Evolutionary conservation across 2,113 vertebrate species (phyloP).

Genomic region (Pyxicephalus adspersus): DNA sequence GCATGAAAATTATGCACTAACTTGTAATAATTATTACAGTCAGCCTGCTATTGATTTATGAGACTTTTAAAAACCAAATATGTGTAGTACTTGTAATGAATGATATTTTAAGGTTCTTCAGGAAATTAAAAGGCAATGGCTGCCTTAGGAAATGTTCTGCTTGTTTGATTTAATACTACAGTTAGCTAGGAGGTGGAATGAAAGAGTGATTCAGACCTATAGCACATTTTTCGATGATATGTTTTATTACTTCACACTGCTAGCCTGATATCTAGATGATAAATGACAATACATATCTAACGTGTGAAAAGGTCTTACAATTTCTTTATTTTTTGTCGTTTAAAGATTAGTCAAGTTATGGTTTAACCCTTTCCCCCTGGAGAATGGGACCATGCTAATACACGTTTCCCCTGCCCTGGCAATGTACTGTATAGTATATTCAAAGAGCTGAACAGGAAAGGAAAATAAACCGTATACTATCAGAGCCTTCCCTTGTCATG

Average conservation of each 20-base stretch:
- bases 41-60: conserved; percentile 99
- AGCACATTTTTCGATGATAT: conserved; percentile 99
- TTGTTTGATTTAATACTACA: conserved; percentile 99
- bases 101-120: conserved; percentile 99
- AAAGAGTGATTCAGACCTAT: conserved; percentile 99
- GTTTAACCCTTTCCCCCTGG: conserved; percentile 80
- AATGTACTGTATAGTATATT: neutral
- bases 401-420: neutral
- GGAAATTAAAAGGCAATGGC: conserved; percentile 99
- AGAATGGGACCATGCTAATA: conserved; percentile 1
- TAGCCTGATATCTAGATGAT: conserved; percentile 97
- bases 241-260: conserved; percentile 99
- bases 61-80: conserved; percentile 99
- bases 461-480: neutral
- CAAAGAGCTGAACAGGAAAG: neutral
- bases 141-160: conserved; percentile 99
- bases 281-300: conserved; percentile 94
- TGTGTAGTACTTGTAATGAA: conserved; percentile 99
- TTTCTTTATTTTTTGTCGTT: conserved; percentile 87
- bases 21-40: conserved; percentile 99
- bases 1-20: conserved; percentile 99
- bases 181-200: conserved; percentile 98
- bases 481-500: too few relatives aligned
- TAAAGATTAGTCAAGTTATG: conserved; percentile 85
- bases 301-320: conserved; percentile 86